Evolutionary conservation across 1,140 invertebrate species (phyloP).

Genomic region (Melanaphis sacchari): DNA sequence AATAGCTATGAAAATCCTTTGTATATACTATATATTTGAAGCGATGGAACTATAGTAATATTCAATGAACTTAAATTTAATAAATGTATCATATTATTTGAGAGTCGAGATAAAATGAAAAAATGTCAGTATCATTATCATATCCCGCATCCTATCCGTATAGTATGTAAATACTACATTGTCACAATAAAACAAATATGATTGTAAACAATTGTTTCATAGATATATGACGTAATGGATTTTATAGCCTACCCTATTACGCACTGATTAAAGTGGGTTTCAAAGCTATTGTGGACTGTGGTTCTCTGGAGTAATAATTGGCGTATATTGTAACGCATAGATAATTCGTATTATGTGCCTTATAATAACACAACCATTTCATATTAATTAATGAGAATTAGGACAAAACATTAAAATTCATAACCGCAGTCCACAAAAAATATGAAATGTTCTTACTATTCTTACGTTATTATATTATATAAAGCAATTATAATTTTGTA

Average conservation of each 20-base stretch:
- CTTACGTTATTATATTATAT: not conserved
- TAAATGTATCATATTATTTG: not conserved
- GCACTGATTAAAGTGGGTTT: not conserved
- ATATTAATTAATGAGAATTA: slow-evolving; percentile 45
- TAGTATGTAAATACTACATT: not conserved
- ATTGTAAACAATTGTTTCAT: not conserved
- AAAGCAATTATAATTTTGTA: not conserved
- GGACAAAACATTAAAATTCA: slow-evolving; percentile 40
- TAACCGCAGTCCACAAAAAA: not conserved
- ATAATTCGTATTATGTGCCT: not conserved
- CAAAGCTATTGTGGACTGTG: not conserved
- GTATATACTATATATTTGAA: not conserved
- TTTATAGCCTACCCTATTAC: not conserved
- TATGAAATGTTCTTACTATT: not conserved
- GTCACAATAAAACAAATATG: not conserved
- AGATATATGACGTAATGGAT: not conserved
- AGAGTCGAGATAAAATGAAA: not conserved
- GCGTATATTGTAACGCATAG: not conserved
- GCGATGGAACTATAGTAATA: not conserved
- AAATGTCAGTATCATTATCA: not conserved
- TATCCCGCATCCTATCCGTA: not conserved
- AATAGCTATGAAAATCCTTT: not conserved
- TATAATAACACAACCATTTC: not conserved
- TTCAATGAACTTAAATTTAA: not conserved
- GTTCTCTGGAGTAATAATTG: slow-evolving; percentile 4